Conservation (phyloP, 2,888 invertebrate species). For the Diaphora mendica region DNA sequence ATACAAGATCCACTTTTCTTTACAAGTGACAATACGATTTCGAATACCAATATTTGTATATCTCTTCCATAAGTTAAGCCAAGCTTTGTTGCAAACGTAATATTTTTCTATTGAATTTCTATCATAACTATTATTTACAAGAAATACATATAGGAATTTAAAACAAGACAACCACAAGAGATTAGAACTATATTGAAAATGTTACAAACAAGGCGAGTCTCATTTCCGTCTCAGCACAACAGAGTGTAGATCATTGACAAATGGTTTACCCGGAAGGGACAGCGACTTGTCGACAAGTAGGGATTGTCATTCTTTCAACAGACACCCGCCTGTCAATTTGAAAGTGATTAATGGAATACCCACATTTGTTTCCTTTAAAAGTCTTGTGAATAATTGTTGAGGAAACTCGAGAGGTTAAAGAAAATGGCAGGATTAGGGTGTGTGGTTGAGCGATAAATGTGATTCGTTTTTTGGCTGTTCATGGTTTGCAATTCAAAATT, state of each 20-base stretch:
- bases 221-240: slow-evolving; percentile 51
- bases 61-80: neutral
- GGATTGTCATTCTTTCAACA: slow-evolving; percentile 59
- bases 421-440: slow-evolving; percentile 17
- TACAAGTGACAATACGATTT: neutral
- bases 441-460: slow-evolving; percentile 15
- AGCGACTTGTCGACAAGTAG: slow-evolving; percentile 51
- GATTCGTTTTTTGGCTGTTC: slow-evolving; percentile 21
- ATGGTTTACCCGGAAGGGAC: slow-evolving; percentile 65
- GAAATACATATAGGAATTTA: neutral
- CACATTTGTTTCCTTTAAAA: slow-evolving; percentile 58
- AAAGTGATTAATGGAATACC: slow-evolving; percentile 72
- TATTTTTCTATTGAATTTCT: neutral
- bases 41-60: neutral
- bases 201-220: slow-evolving; percentile 57
- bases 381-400: slow-evolving; percentile 42
- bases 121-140: neutral
- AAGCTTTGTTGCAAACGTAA: neutral
- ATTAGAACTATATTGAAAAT: slow-evolving; percentile 40
- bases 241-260: slow-evolving; percentile 65
- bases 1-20: neutral
- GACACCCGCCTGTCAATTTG: slow-evolving; percentile 56
- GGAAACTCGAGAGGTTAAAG: slow-evolving; percentile 15
- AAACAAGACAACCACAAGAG: slow-evolving; percentile 16
- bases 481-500: neutral